Percentiles rank a stretch among this genome's conserved stretches.
Evolutionary conservation across 1,140 invertebrate genomes (phyloP).

Genomic region (Arion vulgaris): DNA sequence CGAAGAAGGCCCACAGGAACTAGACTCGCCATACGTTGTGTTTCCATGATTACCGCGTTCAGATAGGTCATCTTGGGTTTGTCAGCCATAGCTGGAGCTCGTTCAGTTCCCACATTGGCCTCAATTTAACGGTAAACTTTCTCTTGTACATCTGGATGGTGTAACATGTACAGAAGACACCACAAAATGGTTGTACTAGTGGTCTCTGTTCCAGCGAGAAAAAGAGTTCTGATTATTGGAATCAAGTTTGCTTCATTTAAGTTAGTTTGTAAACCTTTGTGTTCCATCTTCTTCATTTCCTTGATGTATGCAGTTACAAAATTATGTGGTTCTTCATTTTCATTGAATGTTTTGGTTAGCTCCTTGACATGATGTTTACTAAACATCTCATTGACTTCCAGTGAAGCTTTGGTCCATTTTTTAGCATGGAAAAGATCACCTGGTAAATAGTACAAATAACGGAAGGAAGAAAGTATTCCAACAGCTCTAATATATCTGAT

Average conservation of each 20-base stretch:
- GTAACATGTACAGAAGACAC: slow-evolving; percentile 87
- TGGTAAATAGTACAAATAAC: not conserved
- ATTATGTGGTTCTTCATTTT: not conserved
- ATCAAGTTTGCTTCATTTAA: not conserved
- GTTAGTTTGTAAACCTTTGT: not conserved
- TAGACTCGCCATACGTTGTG: slow-evolving; percentile 36
- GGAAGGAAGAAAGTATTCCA: not conserved
- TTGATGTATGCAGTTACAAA: slow-evolving; percentile 1
- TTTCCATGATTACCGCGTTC: slow-evolving; percentile 51
- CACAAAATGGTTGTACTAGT: slow-evolving; percentile 87
- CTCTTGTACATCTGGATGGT: slow-evolving; percentile 78
- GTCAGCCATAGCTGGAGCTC: slow-evolving; percentile 36
- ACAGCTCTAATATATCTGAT: not conserved
- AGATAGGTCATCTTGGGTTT: slow-evolving; percentile 42
- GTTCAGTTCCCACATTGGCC: slow-evolving; percentile 40
- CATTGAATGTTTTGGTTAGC: not conserved
- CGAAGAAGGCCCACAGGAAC: slow-evolving; percentile 65
- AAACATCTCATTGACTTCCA: not conserved
- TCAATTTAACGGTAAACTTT: slow-evolving; percentile 81
- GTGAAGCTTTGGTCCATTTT: not conserved
- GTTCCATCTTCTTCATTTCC: slow-evolving; percentile 1
- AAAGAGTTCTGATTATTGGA: slow-evolving; percentile 78
- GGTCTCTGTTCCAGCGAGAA: slow-evolving; percentile 91
- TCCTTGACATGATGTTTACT: not conserved
- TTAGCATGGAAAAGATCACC: not conserved